Base-by-base conservation (phyloP, 2,888 invertebrate species). In the Andrena camellia region DNA sequence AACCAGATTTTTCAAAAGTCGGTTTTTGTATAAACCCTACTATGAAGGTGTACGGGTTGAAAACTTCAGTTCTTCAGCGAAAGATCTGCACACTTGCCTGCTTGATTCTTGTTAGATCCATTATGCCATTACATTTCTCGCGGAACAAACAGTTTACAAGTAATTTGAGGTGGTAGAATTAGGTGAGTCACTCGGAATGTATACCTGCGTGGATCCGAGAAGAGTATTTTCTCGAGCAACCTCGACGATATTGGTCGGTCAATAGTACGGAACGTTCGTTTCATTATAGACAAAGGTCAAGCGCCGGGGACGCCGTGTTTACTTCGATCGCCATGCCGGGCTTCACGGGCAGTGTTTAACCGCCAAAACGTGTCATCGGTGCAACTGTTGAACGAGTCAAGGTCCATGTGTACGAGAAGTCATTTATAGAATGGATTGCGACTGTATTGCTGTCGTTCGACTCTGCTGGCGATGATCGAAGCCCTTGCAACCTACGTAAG, bases 341-440 rank as follows among this genome's bases (percentile, higher is more conserved):
- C 29, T 57, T 26, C 48, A 42, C 20, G 20, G 17, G 23, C 64
- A 17, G 13, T 33, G 20, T 75, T 75, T 60, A 59, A 33, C 6
- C 26, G 60, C 13, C 48, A 35, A 59, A 20, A 69, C 13, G n/a
- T 31, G 42, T 60, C 26, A 50, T 26, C 23, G 13, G n/a, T 26
- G 3, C 59, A 69, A 60, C 70, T 20, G 33, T 69, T 69, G 50
- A 33, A 7, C 13, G 26, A 17, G 33, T 42, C 69, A 23, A 59
- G 42, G 59, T 48, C 59, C 29, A n/a, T 10, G 7, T 10, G 13
- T 68, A 23, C n/a, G 31, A 59, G 3, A n/a, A 31, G 23, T 6
- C 3, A 17, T 17, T 42, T 68, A 31, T 2, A 42, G 2, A 57
- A 26, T 20, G 17, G 20, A 35, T 57, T 13, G n/a, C 13, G 13